phyloP scores from a whole-genome alignment of 2,113 vertebrate species.

The Sakesphorus luctuosus region DNA sequence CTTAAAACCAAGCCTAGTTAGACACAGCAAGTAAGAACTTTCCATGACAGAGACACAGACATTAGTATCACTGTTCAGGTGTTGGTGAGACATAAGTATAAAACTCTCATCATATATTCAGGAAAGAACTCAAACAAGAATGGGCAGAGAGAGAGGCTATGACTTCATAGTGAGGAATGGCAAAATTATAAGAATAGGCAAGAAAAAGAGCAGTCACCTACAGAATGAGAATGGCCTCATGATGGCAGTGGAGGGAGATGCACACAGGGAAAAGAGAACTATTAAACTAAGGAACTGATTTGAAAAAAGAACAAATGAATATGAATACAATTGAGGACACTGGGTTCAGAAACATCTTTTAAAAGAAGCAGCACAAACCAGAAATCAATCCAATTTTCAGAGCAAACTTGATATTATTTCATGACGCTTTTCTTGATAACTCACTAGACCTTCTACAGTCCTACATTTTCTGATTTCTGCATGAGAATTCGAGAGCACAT shows the following conservation, averaged over 20 bases:
- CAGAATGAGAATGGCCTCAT: neutral
- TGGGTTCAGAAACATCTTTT: neutral
- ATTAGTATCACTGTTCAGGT: neutral
- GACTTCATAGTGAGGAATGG: neutral
- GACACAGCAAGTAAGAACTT: neutral
- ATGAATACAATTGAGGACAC: neutral
- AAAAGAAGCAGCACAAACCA: neutral
- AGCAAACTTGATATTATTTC: neutral
- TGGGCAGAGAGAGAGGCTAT: neutral
- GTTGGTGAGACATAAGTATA: neutral
- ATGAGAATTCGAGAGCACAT: neutral
- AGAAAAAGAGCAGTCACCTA: neutral
- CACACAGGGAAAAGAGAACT: neutral
- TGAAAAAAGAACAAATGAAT: neutral
- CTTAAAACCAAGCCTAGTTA: neutral
- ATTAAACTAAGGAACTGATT: neutral
- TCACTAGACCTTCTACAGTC: neutral
- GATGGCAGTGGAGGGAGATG: neutral
- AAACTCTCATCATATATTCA: neutral
- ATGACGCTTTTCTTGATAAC: neutral
- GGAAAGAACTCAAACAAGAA: slow-evolving; percentile 13
- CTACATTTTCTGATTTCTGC: neutral
- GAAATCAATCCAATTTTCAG: neutral
- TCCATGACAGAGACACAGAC: neutral
- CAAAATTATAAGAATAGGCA: neutral